A percentile compares a stretch with the other conserved stretches of the same genome.
phyloP scores from a whole-genome alignment of 1,140 invertebrate genomes.

The Brachionus rotundiformis region DNA sequence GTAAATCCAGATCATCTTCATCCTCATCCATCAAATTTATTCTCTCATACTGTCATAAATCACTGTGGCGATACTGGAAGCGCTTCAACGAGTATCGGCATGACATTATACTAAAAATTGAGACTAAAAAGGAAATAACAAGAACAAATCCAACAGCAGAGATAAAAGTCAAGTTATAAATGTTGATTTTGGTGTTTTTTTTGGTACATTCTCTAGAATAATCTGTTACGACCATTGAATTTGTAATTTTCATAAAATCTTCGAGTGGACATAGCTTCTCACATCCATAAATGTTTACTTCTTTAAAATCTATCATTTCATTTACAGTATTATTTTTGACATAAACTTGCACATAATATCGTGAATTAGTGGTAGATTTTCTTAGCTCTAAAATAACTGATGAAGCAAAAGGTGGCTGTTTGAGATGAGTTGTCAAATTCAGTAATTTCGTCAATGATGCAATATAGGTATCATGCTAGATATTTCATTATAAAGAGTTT shows the following conservation, averaged over 20 bases:
- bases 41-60: constrained; percentile 52
- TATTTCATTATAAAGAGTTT: not conserved
- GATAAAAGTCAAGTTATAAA: constrained; percentile 32
- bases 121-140: not conserved
- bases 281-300: constrained; percentile 33
- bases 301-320: constrained; percentile 31
- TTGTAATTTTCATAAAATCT: constrained; percentile 41
- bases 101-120: not conserved
- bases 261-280: constrained; percentile 29
- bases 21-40: constrained; percentile 52
- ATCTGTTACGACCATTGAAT: not conserved
- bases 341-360: constrained; percentile 49
- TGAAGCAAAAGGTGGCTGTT: constrained; percentile 43
- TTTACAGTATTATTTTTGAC: constrained; percentile 27
- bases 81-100: not conserved
- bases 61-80: not conserved
- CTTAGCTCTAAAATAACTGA: constrained; percentile 9
- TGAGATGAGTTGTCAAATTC: not conserved
- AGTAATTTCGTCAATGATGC: constrained; percentile 34
- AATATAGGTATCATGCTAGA: constrained; percentile 48
- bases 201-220: not conserved
- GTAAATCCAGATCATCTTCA: not conserved
- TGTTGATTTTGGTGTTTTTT: not conserved
- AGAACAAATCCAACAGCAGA: not conserved
- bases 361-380: not conserved